Conservation (phyloP, 2,888 invertebrate species). For the Teleogryllus oceanicus region DNA sequence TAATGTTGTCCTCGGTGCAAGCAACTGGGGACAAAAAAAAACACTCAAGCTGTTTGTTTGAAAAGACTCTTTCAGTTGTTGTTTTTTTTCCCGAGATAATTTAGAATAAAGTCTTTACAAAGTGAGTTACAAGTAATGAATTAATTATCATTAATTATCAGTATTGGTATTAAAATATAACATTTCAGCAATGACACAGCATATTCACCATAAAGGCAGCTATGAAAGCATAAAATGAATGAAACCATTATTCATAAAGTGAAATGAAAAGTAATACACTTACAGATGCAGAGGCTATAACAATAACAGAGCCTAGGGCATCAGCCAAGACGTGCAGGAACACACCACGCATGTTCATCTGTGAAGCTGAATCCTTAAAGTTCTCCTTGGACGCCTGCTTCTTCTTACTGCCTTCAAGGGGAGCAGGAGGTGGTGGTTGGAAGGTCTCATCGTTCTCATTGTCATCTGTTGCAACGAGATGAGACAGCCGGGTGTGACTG, state of each 20-base stretch:
- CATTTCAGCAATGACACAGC: neutral
- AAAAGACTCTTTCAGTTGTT: no score
- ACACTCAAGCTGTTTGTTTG: no score
- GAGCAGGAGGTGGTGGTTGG: constrained; percentile 48
- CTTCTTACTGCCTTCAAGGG: constrained; percentile 41
- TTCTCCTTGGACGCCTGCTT: constrained; percentile 49
- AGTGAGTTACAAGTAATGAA: no score
- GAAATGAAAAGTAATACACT: constrained; percentile 34
- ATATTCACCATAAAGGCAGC: neutral
- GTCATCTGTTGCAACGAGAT: constrained; percentile 64
- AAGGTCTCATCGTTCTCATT: constrained; percentile 68
- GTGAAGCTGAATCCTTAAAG: constrained; percentile 53
- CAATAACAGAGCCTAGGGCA: constrained; percentile 91
- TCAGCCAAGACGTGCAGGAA: constrained; percentile 96
- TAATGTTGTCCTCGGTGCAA: no score
- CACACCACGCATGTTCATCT: constrained; percentile 99
- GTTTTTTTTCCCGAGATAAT: no score
- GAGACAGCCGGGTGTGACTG: constrained; percentile 58
- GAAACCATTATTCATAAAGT: constrained; percentile 11
- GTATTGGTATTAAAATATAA: neutral
- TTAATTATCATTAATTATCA: no score
- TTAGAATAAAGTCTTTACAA: no score
- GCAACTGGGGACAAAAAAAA: no score
- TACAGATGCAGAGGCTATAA: constrained; percentile 76
- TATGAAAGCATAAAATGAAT: neutral